Percentiles rank a stretch among this genome's conserved stretches.
phyloP scores from a whole-genome alignment of 2,888 invertebrate genomes.

The Frankliniella intonsa region DNA sequence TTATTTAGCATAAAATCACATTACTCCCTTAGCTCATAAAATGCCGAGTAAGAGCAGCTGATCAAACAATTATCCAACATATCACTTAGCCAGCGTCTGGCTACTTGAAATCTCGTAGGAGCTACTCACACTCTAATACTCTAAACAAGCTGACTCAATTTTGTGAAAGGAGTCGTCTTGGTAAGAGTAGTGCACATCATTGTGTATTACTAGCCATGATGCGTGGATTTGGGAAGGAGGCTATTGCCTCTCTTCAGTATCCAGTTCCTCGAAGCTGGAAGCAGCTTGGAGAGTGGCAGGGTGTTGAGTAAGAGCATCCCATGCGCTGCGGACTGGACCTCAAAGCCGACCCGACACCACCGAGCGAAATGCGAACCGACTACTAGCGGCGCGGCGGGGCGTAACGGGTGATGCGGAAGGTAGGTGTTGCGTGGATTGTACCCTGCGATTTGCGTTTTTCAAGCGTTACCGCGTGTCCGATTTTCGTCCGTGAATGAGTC shows the following conservation, averaged over 20 bases:
- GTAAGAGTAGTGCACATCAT: neutral
- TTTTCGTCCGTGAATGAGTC: neutral
- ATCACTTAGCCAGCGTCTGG: too few species aligned
- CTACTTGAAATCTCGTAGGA: too few species aligned
- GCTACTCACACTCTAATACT: neutral
- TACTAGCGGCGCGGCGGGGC: neutral
- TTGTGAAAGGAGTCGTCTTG: neutral
- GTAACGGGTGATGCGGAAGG: slow-evolving; percentile 6
- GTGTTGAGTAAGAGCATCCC: neutral
- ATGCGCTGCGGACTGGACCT: neutral
- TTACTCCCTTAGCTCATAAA: too few species aligned
- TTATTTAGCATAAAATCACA: too few species aligned
- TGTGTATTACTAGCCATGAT: neutral
- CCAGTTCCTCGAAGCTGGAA: neutral
- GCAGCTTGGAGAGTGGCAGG: neutral
- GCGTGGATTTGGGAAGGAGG: neutral
- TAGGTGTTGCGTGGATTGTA: slow-evolving; percentile 14
- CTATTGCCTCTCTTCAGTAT: neutral
- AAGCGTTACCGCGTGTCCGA: neutral
- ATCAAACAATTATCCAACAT: too few species aligned
- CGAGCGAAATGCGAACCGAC: neutral
- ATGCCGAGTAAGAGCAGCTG: too few species aligned
- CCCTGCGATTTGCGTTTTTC: neutral
- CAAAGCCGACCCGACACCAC: neutral
- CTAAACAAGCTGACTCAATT: neutral